A percentile compares a stretch with the other conserved stretches of the same genome.
Conservation (phyloP, 2,797 vertebrate species). For the Darevskia nairensis region DNA sequence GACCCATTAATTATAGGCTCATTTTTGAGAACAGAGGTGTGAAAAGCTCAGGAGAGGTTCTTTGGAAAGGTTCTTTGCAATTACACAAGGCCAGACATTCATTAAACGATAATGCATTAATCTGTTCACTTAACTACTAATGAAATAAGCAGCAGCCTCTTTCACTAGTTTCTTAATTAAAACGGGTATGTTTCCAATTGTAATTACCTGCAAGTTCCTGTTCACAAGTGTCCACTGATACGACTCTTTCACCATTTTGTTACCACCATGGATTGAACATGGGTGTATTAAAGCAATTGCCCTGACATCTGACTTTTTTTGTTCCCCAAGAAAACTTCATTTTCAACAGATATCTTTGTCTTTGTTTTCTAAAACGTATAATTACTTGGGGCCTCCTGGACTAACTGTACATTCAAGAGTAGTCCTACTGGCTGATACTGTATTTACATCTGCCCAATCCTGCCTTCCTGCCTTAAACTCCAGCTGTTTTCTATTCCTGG, state of each 20-base stretch:
- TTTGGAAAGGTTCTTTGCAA: background rate
- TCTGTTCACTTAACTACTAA: slow-evolving; percentile 50
- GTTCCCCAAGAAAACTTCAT: background rate
- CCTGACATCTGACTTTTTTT: background rate
- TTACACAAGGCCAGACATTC: slow-evolving; percentile 19
- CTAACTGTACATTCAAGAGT: background rate
- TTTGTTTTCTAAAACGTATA: background rate
- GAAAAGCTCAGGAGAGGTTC: background rate
- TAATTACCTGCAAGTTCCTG: slow-evolving; percentile 11
- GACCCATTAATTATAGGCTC: background rate
- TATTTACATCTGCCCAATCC: no score
- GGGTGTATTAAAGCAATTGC: background rate
- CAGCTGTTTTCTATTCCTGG: no score
- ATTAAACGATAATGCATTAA: slow-evolving; percentile 38
- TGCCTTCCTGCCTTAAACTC: no score
- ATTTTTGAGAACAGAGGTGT: slow-evolving; percentile 2
- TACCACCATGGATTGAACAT: background rate
- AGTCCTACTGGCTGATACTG: no score
- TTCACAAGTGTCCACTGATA: background rate
- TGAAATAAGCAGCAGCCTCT: slow-evolving; percentile 38
- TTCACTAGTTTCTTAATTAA: slow-evolving; percentile 24
- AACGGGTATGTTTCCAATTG: background rate
- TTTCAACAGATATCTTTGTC: background rate
- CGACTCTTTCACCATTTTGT: slow-evolving; percentile 25
- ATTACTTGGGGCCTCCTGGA: background rate